Evolutionary conservation across 2,113 vertebrate genomes (phyloP), one percentile per base, ranked within the genome.

Genomic region (Lepus americanus): DNA sequence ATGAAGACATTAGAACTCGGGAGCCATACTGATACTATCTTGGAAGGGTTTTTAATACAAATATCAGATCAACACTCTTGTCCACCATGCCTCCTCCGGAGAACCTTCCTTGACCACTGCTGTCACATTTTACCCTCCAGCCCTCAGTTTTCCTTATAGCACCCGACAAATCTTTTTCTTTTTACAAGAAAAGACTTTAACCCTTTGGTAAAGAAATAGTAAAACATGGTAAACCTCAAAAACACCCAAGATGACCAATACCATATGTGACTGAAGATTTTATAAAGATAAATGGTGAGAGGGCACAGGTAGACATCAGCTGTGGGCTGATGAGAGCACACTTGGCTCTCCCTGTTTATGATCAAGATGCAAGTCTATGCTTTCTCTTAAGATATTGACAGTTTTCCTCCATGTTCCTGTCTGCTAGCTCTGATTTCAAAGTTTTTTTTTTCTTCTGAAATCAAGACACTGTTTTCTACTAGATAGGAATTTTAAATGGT

Each of bases 241-340:
- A 64, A 85, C 61, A 22, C 9, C 27, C 31, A n/a, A 64, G 27
- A 9, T 66, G 72, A 85, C 23, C 29, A 90, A 72, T 76, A 63
- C 7, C 64, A 51, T 29, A 73, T 92, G 70, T 19, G n/a, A 83
- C 3, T 25, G 63, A 76, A 29, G 0, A 9, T 93, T 94, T 96
- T 14, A 82, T 76, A 78, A 70, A 84, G 83, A 95, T 72, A 72
- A 76, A 73, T 55, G 59, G 49, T 72, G 79, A n/a, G 91, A 78
- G 13, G 66, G 64, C 25, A 19, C 0, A 25, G 69, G 77, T 80
- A 61, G 51, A 12, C 4, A 39, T 80, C 76, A 83, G 31, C 59
- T 72, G 55, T 83, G 53, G 3, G 36, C 8, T 36, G 36, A 36
- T 36, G 36, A 36, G 36, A 87, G 86, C 23, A 33, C 44, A 49